Conservation (phyloP, 1,140 invertebrate genomes). For the Cyclargus thomasi region DNA sequence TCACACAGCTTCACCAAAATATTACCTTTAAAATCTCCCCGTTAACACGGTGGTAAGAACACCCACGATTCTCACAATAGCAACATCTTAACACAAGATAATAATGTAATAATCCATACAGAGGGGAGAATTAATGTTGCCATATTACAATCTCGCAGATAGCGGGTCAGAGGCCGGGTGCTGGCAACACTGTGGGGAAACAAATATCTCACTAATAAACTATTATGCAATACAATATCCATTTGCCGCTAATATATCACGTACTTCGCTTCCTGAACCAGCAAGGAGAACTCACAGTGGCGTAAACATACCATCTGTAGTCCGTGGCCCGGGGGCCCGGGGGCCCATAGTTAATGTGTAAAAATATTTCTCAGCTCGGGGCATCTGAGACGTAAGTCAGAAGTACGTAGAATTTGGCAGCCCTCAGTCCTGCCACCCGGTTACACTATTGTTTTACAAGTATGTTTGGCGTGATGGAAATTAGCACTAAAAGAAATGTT, state of each 20-base stretch:
- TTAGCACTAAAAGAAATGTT: no score
- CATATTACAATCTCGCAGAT: constrained; percentile 14
- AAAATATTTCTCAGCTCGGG: no score
- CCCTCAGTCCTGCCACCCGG: no score
- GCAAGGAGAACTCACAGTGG: not conserved
- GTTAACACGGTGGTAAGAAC: not conserved
- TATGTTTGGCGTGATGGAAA: no score
- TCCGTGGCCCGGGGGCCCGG: no score
- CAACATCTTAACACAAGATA: not conserved
- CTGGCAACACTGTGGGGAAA: not conserved
- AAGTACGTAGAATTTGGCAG: no score
- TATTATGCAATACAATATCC: constrained; percentile 9
- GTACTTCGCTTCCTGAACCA: not conserved
- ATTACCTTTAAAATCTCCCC: no score
- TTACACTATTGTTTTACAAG: no score
- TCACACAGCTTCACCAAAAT: no score
- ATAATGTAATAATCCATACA: constrained; percentile 8
- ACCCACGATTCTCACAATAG: not conserved
- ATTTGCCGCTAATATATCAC: not conserved
- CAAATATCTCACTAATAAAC: constrained; percentile 11
- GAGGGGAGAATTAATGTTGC: constrained; percentile 13
- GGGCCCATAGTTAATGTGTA: no score
- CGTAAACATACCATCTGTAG: no score
- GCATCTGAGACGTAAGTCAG: no score
- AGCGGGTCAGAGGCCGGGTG: constrained; percentile 4